Evolutionary conservation across 2,113 vertebrate species (phyloP).

Genomic region (Himantopus leucocephalus): DNA sequence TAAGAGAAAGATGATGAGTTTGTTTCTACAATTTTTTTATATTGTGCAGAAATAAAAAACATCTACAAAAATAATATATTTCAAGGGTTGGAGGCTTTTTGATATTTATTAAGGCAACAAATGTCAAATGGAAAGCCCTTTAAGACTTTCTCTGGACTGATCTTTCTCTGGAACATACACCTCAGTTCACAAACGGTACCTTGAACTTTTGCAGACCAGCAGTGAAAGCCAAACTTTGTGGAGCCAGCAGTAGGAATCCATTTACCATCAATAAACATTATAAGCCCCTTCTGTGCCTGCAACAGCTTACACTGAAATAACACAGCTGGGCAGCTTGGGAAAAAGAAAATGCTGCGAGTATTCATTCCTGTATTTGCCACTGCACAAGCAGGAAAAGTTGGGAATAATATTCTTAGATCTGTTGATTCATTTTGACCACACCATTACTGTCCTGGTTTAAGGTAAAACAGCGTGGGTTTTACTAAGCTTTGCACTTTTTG

Average conservation of each 20-base stretch:
- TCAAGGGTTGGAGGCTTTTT: rapidly evolving
- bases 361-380: not conserved
- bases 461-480: not conserved
- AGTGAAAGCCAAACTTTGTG: not conserved
- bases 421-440: not conserved
- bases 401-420: not conserved
- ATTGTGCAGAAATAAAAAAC: not conserved
- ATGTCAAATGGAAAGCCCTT: not conserved
- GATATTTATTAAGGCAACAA: not conserved
- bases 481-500: not conserved
- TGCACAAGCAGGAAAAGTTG: not conserved
- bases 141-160: not conserved
- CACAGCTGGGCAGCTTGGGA: not conserved
- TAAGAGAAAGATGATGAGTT: not conserved
- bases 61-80: not conserved
- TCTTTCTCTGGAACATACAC: not conserved
- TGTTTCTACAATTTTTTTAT: not conserved
- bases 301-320: not conserved
- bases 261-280: not conserved
- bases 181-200: not conserved
- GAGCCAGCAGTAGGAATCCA: not conserved
- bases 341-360: not conserved
- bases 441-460: not conserved
- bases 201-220: not conserved
- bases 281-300: not conserved